Percentiles rank a stretch among this genome's conserved stretches.
phyloP scores from a whole-genome alignment of 2,888 invertebrate genomes.

The Trachelus troglodyta region DNA sequence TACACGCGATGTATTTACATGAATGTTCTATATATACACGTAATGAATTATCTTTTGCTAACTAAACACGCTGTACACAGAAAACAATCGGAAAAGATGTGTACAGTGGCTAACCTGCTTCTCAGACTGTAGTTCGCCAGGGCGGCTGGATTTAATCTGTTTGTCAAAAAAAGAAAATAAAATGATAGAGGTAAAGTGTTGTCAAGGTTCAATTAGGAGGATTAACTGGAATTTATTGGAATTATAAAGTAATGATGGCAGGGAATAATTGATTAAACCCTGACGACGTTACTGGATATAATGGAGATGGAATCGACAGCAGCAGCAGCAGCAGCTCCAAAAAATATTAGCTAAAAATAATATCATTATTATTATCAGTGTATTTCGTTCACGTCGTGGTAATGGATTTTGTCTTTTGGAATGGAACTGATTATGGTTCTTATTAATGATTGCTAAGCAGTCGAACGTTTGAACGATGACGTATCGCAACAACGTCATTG shows the following conservation, averaged over 20 bases:
- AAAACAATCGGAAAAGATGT: background rate
- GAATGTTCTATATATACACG: background rate
- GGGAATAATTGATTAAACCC: conserved; percentile 27
- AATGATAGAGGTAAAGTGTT: conserved; percentile 38
- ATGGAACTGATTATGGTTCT: background rate
- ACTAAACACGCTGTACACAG: conserved; percentile 1
- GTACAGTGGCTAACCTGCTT: conserved; percentile 75
- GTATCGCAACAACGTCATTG: background rate
- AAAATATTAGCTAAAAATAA: conserved; percentile 37
- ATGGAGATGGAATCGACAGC: conserved; percentile 40
- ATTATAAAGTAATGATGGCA: background rate
- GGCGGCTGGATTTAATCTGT: conserved; percentile 78
- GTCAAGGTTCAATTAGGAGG: background rate
- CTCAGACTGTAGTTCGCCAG: conserved; percentile 79
- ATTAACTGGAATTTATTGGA: background rate
- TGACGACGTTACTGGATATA: conserved; percentile 30
- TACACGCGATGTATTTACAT: background rate
- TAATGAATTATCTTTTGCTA: background rate
- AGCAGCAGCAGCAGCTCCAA: conserved; percentile 39
- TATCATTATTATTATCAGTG: conserved; percentile 9
- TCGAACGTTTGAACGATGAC: background rate
- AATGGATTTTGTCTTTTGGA: background rate
- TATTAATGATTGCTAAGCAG: background rate
- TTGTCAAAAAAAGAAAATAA: conserved; percentile 72
- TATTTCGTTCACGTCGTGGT: background rate